A percentile compares a stretch with the other conserved stretches of the same genome.
These are phyloP conservation scores for Melipona quadrifasciata DNA, from an alignment of 1,140 invertebrate species.

Conservation along the genomic window DNA sequence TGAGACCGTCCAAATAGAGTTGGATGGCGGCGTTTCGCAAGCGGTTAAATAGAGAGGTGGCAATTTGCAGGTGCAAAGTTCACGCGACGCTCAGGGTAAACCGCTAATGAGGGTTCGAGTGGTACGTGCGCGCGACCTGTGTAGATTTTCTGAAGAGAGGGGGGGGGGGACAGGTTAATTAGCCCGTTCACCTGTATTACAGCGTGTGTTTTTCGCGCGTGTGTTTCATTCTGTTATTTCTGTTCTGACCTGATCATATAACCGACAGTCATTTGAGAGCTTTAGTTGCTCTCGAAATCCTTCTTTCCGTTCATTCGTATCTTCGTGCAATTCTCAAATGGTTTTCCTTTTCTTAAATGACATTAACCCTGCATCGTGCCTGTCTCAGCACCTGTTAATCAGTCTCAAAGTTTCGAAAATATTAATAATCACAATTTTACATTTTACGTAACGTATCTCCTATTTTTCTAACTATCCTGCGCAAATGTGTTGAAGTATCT, in stretches of 20 bases:
- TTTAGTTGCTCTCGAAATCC: conserved; percentile 24
- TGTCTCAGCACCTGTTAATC: too few relatives aligned
- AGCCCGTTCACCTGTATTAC: conserved; percentile 28
- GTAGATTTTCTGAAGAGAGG: conserved; percentile 64
- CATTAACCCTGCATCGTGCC: too few relatives aligned
- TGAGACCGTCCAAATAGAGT: not conserved
- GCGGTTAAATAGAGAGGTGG: conserved; percentile 36
- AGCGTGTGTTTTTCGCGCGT: conserved; percentile 31
- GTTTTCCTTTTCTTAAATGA: not conserved
- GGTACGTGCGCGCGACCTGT: conserved; percentile 56
- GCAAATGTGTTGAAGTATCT: not conserved
- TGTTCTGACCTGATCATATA: not conserved
- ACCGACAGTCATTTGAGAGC: conserved; percentile 23
- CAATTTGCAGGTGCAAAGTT: conserved; percentile 77
- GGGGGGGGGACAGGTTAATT: conserved; percentile 67
- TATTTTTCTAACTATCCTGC: too few relatives aligned
- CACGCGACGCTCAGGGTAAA: conserved; percentile 62
- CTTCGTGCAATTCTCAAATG: too few relatives aligned
- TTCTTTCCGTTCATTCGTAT: too few relatives aligned
- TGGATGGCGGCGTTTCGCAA: not conserved
- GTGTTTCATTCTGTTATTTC: conserved; percentile 34
- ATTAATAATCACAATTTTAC: too few relatives aligned
- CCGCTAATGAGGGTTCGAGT: conserved; percentile 68
- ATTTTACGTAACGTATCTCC: too few relatives aligned
- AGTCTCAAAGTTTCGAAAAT: too few relatives aligned